phyloP scores from a whole-genome alignment of 2,888 invertebrate species.

The Lissocephala sabroskyi region DNA sequence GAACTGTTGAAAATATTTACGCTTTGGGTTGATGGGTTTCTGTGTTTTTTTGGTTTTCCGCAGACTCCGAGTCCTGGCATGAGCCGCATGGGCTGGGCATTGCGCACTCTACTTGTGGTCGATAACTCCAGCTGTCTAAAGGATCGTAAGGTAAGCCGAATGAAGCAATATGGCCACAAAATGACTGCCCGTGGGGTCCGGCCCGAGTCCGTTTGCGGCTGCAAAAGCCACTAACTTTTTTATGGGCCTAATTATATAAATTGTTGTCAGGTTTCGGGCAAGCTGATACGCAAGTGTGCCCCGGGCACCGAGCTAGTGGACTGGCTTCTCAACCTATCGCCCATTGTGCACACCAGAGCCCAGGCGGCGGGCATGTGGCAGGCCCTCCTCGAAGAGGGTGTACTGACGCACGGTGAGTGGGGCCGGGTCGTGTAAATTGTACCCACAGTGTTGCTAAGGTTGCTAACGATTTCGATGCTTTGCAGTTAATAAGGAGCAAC shows the following conservation, averaged over 20 bases:
- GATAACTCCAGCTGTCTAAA: conserved; percentile 77
- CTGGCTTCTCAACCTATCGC: conserved; percentile 81
- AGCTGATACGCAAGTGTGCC: conserved; percentile 79
- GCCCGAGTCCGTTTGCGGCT: conserved; percentile 1
- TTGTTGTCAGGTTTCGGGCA: conserved; percentile 74
- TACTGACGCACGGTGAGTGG: conserved; percentile 81
- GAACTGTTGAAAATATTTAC: too few species aligned
- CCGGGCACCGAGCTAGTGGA: conserved; percentile 87
- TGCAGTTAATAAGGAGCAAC: conserved; percentile 83
- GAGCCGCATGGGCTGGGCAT: conserved; percentile 80
- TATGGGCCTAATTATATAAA: conserved; percentile 13
- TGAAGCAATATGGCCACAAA: too few species aligned
- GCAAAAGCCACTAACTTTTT: conserved; percentile 6
- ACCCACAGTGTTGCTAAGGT: conserved; percentile 2
- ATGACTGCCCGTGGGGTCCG: too few species aligned
- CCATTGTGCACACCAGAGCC: conserved; percentile 77
- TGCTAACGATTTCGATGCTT: not conserved
- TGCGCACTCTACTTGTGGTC: conserved; percentile 79
- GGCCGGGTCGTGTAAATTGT: not conserved
- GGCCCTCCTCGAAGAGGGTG: conserved; percentile 84
- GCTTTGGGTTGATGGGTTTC: too few species aligned
- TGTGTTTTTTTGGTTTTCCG: conserved; percentile 8
- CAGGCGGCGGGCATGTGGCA: conserved; percentile 90
- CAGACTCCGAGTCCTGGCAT: conserved; percentile 79
- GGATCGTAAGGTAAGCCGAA: conserved; percentile 76